phyloP scores from a whole-genome alignment of 2,797 vertebrate species.

The Sylvia borin region DNA sequence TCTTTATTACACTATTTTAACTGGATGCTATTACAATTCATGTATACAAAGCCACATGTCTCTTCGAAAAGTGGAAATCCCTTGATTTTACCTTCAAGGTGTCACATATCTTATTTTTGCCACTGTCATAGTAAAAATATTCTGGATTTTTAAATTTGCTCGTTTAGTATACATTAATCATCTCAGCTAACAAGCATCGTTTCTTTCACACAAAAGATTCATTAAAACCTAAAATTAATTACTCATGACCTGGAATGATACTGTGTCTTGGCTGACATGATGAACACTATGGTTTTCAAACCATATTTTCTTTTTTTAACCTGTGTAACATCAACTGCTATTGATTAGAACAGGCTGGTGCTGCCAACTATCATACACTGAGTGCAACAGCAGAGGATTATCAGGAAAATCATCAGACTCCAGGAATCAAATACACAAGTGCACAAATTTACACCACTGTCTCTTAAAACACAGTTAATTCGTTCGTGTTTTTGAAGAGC shows the following conservation, averaged over 20 bases:
- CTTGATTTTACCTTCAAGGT: not conserved
- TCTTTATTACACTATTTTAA: not conserved
- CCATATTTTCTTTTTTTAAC: not conserved
- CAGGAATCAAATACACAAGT: not conserved
- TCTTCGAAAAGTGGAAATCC: not conserved
- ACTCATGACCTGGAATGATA: not conserved
- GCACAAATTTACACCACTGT: constrained; percentile 38
- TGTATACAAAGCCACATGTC: not conserved
- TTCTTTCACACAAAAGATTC: constrained; percentile 34
- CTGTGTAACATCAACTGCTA: not conserved
- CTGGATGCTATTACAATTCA: not conserved
- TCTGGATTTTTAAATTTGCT: not conserved
- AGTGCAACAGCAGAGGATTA: not conserved
- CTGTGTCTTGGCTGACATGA: not conserved
- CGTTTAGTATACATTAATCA: constrained; percentile 8
- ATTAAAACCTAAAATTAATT: constrained; percentile 65
- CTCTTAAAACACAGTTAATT: constrained; percentile 70
- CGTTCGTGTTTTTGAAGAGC: constrained; percentile 64
- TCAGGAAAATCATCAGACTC: not conserved
- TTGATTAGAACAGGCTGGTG: not conserved
- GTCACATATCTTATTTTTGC: not conserved
- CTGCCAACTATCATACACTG: not conserved
- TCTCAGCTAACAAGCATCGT: not conserved
- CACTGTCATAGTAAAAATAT: not conserved
- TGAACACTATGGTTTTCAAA: constrained; percentile 33